phyloP scores from a whole-genome alignment of 2,113 vertebrate species.

The Antennarius striatus region DNA sequence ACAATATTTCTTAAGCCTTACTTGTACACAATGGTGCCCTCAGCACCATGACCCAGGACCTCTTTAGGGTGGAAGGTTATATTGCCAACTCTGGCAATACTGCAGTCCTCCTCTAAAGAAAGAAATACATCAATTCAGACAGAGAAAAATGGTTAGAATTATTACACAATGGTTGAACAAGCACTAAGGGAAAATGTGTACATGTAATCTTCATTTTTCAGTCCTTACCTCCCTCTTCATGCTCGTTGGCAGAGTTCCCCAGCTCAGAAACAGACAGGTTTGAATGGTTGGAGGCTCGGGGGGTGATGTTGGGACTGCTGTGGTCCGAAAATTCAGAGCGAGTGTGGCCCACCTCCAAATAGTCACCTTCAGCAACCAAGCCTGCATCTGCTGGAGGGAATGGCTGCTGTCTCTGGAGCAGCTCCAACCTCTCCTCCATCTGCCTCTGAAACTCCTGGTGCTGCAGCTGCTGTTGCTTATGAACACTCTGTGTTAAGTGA shows the following conservation, averaged over 20 bases:
- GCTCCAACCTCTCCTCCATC: slow-evolving; percentile 91
- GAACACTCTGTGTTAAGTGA: slow-evolving; percentile 81
- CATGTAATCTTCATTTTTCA: rapidly evolving
- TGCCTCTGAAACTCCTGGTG: slow-evolving; percentile 91
- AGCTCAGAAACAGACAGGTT: slow-evolving; percentile 84
- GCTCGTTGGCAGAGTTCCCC: slow-evolving; percentile 83
- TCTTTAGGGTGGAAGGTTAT: slow-evolving; percentile 91
- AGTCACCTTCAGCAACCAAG: slow-evolving; percentile 78
- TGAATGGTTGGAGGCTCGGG: slow-evolving; percentile 91
- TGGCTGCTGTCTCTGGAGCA: slow-evolving; percentile 89
- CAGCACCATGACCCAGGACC: slow-evolving; percentile 93
- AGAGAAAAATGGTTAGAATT: not conserved
- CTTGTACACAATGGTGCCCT: slow-evolving; percentile 98
- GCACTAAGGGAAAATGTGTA: not conserved
- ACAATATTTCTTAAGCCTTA: slow-evolving; percentile 59
- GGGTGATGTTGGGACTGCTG: slow-evolving; percentile 91
- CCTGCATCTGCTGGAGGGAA: slow-evolving; percentile 80
- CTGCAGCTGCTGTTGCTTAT: slow-evolving; percentile 91
- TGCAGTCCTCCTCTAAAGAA: slow-evolving; percentile 83
- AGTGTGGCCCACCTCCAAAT: slow-evolving; percentile 78
- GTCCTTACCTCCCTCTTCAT: slow-evolving; percentile 85
- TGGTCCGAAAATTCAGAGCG: slow-evolving; percentile 87
- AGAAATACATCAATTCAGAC: not conserved
- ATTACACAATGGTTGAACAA: not conserved
- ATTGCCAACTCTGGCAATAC: slow-evolving; percentile 88